Evolutionary conservation across 2,113 vertebrate species (phyloP).

Genomic region (Nibea coibor): DNA sequence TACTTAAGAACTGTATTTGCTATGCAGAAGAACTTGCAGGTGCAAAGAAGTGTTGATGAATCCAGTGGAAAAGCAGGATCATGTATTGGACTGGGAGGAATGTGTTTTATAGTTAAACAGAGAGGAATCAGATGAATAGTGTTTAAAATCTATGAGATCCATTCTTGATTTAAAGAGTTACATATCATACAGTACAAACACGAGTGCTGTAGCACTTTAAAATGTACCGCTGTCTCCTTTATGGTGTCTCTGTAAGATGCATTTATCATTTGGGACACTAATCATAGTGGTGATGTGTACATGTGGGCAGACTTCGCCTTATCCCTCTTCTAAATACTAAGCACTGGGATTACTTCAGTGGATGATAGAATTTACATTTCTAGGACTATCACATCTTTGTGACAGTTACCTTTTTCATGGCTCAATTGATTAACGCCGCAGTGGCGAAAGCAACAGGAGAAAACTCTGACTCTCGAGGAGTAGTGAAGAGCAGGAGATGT

Average conservation of each 20-base stretch:
- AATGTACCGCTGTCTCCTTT: background rate
- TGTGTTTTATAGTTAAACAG: background rate
- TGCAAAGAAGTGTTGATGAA: background rate
- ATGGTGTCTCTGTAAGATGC: background rate
- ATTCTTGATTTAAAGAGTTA: background rate
- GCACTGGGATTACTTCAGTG: slow-evolving; percentile 3
- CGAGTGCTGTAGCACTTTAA: background rate
- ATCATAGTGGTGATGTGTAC: background rate
- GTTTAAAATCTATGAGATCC: background rate
- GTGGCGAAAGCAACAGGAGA: slow-evolving; percentile 51
- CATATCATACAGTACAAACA: background rate
- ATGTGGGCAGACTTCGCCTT: background rate
- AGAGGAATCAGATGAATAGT: background rate
- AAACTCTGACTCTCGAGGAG: slow-evolving; percentile 65
- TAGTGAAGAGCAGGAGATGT: slow-evolving; percentile 70
- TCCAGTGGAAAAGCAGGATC: background rate
- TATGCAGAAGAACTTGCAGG: background rate
- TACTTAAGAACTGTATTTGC: background rate
- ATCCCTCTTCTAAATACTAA: background rate
- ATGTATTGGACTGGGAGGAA: background rate
- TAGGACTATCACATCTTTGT: background rate
- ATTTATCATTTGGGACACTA: background rate
- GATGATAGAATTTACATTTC: background rate
- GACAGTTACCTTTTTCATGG: background rate
- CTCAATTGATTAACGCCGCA: slow-evolving; percentile 49